Evolutionary conservation across 2,113 vertebrate genomes (phyloP), one percentile per base, ranked within the genome.

Genomic region (Odontophorus gujanensis): DNA sequence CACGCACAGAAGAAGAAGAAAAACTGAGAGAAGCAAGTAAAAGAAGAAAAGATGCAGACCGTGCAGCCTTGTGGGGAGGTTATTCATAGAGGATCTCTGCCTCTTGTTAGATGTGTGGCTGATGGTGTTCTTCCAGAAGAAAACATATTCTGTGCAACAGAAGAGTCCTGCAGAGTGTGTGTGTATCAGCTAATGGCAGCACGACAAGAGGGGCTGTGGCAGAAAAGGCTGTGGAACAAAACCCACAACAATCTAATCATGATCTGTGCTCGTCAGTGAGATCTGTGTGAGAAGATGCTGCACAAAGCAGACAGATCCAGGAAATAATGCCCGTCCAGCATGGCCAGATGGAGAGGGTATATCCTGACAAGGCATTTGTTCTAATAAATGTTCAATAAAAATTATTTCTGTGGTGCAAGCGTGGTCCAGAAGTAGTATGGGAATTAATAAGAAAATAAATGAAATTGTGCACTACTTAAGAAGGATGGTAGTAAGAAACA

Each of bases 331-430:
- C 94, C 80, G 94, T 50, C 93, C 94, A 80, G 95, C 32, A 88
- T 78, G 53, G 92, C 92, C 96, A 94, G 95, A 95, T 89, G 91
- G 92, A 91, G 75, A 68, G 95, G 77, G 95, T 85, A 86, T 92
- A 57, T 94, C 95, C 96, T 96, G 95, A 91, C 92, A 85, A 86
- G 93, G 90, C 89, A 94, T 97, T 94, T 93, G 9, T 96, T 95
- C 92, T 61, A 82, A 96, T 94, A 83, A 96, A 87, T 55, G 91
- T 91, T 94, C 96, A 89, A 90, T 96, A 93, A 96, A 78, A 91
- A 93, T 89, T 79, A 89, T 61, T 92, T 92, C 93, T 96, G 92
- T 89, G 21, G 85, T 4, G 30, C 90, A 50, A 85, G 81, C 78
- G 58, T 3, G 74, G 86, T 71, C 89, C 95, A 96, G 91, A 82